Conservation (phyloP, 2,113 vertebrate genomes). For the Sciurus niger region DNA sequence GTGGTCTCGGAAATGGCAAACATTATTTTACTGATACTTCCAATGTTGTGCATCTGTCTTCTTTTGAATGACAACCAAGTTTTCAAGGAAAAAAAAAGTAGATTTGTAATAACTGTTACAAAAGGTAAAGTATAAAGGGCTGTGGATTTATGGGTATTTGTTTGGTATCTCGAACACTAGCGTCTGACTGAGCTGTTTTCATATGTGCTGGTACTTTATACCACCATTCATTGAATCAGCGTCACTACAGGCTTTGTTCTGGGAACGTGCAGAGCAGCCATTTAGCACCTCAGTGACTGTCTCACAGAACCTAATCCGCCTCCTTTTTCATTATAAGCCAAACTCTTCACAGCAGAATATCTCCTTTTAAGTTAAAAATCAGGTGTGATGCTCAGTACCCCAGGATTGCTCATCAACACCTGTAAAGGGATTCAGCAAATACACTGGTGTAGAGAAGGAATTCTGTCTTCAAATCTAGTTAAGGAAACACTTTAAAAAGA, state of each 20-base stretch:
- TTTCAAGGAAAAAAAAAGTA: neutral
- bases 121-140: neutral
- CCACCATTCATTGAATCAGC: neutral
- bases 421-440: constrained; percentile 12
- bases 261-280: neutral
- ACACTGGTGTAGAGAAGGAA: neutral
- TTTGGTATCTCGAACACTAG: neutral
- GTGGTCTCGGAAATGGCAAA: neutral
- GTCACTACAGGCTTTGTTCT: neutral
- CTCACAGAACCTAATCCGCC: neutral
- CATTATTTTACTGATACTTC: neutral
- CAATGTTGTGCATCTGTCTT: neutral
- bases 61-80: neutral
- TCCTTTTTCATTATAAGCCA: constrained; percentile 23
- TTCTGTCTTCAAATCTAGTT: neutral
- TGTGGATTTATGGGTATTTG: neutral
- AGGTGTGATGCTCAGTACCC: neutral
- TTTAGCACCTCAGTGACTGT: neutral
- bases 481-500: neutral
- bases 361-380: constrained; percentile 39
- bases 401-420: neutral
- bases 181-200: constrained; percentile 13
- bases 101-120: neutral
- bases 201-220: neutral
- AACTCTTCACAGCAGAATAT: neutral